Conservation (phyloP, 2,888 invertebrate species). For the Thalpophila matura region DNA sequence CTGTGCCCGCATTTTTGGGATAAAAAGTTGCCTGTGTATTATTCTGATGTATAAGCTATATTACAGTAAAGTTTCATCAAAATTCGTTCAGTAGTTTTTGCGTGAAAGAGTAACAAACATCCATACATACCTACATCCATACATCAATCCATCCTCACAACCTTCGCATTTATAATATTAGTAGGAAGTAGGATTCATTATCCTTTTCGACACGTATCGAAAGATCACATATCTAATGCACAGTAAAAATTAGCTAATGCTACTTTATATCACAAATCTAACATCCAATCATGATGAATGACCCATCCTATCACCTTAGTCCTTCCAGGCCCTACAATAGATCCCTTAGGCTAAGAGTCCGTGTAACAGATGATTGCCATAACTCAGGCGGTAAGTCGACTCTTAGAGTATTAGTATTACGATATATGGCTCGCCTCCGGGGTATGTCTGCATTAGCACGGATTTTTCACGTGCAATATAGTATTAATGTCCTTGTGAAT, state of each 20-base stretch:
- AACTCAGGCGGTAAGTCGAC: conserved; percentile 60
- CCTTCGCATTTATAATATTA: no score
- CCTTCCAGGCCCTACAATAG: conserved; percentile 41
- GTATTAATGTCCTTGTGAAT: conserved; percentile 32
- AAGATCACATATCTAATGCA: not conserved
- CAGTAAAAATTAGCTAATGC: conserved; percentile 18
- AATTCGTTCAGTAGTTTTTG: no score
- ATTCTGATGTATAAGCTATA: no score
- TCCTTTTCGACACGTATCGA: not conserved
- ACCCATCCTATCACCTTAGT: conserved; percentile 16
- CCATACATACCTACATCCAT: no score
- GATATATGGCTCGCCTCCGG: conserved; percentile 55
- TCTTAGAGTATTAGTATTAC: conserved; percentile 51
- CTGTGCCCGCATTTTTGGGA: no score
- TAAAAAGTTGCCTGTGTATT: no score
- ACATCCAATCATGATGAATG: conserved; percentile 48
- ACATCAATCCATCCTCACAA: no score
- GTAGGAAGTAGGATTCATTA: no score
- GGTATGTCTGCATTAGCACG: conserved; percentile 51
- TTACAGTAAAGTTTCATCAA: no score
- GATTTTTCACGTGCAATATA: conserved; percentile 55
- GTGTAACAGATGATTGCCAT: conserved; percentile 54
- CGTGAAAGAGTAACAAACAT: no score
- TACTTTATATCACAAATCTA: conserved; percentile 21
- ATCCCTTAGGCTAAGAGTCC: conserved; percentile 56